Percentiles rank a stretch among this genome's conserved stretches.
phyloP scores from a whole-genome alignment of 2,888 invertebrate genomes.

The Zeuzera pyrina region DNA sequence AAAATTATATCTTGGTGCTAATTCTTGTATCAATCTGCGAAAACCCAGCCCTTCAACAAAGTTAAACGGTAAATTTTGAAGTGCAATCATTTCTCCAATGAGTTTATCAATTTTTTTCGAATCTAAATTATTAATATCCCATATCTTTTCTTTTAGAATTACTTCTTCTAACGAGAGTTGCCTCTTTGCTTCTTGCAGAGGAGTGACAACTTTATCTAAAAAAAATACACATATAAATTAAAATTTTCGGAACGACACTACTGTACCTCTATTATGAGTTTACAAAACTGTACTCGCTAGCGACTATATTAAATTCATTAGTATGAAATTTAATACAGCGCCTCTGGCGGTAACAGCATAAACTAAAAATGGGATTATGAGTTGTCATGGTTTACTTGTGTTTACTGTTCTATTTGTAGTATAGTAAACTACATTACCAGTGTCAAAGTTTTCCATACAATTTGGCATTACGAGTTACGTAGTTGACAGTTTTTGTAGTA shows the following conservation, averaged over 20 bases:
- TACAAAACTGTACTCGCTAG: too few species aligned
- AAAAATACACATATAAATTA: neutral
- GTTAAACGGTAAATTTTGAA: conserved; percentile 20
- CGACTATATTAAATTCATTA: too few species aligned
- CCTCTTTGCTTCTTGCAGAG: conserved; percentile 7
- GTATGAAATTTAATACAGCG: too few species aligned
- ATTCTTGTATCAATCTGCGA: conserved; percentile 18
- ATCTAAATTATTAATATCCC: conserved; percentile 2
- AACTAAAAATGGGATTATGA: too few species aligned
- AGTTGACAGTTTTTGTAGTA: too few species aligned
- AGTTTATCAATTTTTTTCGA: conserved; percentile 16
- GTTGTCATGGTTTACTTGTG: too few species aligned
- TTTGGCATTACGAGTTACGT: too few species aligned
- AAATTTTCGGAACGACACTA: neutral
- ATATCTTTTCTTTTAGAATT: conserved; percentile 5
- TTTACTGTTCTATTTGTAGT: too few species aligned
- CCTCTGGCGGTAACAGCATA: too few species aligned
- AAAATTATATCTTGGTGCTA: conserved; percentile 19
- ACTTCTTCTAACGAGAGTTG: conserved; percentile 11
- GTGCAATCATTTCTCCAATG: conserved; percentile 22
- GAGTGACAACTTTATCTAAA: neutral
- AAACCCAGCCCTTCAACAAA: conserved; percentile 24
- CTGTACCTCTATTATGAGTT: too few species aligned
- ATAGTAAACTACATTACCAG: too few species aligned
- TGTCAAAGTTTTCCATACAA: too few species aligned